Base-by-base conservation (phyloP, 1,140 invertebrate genomes). In the Eubasilissa regina region DNA sequence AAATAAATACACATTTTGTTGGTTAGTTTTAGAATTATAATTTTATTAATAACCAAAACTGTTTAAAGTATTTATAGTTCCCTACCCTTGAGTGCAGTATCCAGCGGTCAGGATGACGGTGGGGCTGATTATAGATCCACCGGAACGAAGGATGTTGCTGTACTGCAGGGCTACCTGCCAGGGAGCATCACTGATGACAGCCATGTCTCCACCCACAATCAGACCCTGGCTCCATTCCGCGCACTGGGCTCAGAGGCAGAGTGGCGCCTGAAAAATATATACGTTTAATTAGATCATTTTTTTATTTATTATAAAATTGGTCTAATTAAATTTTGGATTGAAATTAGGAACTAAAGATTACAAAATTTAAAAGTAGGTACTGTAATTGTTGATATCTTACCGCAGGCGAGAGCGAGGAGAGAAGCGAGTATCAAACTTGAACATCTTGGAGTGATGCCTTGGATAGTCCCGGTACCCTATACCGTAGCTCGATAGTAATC, bases 51-150 rank as follows among this genome's bases (percentile, higher is more conserved):
- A 35, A 51, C n/a, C n/a, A n/a, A n/a, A n/a, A n/a, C n/a, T n/a
- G n/a, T n/a, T n/a, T n/a, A 51, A 51, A 51, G 9, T 13, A 51
- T 13, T 51, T 51, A 1, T 51, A 13, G 48, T 6, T 6, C 48
- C 58, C 78, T 70, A 81, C 35, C 81, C 78, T 21, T 84, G 78
- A 78, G 89, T 83, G 72, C 92, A 93, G 83, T 93, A 92, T 47
- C 90, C 92, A 21, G 92, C 92, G 8, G 89, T 91, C 4, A 93
- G 72, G 47, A 92, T 86, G 62, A 85, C 86, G 19, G 78, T 84
- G 11, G 86, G 83, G 15, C 84, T 84, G 53, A 93, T 84, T 70
- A 93, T 89, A 4, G 89, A 87, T 9, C 89, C 92, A 6, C 92
- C 92, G 80, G 92, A 93, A 9, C 68, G 76, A 70, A 89, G 87